phyloP scores from a whole-genome alignment of 2,888 invertebrate genomes.

The Thymelicus acteon region DNA sequence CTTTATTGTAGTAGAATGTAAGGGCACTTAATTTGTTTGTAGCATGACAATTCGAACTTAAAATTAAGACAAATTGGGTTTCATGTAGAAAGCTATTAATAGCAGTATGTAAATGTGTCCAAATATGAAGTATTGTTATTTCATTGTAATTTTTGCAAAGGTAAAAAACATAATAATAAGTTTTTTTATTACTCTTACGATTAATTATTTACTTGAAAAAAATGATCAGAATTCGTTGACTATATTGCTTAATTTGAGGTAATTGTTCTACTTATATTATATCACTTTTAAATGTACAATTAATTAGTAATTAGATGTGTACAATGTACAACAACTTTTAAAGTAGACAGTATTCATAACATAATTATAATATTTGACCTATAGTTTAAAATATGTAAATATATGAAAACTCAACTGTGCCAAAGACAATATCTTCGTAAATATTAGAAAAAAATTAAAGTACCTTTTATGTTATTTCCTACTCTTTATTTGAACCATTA shows the following conservation, averaged over 20 bases:
- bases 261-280: slow-evolving; percentile 47
- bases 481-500: slow-evolving; percentile 43
- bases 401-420: slow-evolving; percentile 56
- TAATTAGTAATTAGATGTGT: no score
- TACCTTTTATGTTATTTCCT: slow-evolving; percentile 40
- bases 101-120: no score
- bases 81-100: no score
- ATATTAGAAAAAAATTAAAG: slow-evolving; percentile 43
- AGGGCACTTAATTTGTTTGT: no score
- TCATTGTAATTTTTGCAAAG: no score
- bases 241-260: slow-evolving; percentile 39
- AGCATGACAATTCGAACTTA: no score
- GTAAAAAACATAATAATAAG: no score
- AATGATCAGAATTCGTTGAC: slow-evolving; percentile 48
- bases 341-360: slow-evolving; percentile 40
- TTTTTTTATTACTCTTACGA: background rate
- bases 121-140: no score
- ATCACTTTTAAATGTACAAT: slow-evolving; percentile 52
- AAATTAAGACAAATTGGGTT: no score
- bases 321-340: background rate
- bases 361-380: slow-evolving; percentile 43
- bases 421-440: slow-evolving; percentile 65
- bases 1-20: no score
- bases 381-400: slow-evolving; percentile 41
- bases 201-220: background rate